These are phyloP conservation scores for Ictidomys tridecemlineatus DNA, from an alignment of 2,113 vertebrate species.

Conservation along the genomic window DNA sequence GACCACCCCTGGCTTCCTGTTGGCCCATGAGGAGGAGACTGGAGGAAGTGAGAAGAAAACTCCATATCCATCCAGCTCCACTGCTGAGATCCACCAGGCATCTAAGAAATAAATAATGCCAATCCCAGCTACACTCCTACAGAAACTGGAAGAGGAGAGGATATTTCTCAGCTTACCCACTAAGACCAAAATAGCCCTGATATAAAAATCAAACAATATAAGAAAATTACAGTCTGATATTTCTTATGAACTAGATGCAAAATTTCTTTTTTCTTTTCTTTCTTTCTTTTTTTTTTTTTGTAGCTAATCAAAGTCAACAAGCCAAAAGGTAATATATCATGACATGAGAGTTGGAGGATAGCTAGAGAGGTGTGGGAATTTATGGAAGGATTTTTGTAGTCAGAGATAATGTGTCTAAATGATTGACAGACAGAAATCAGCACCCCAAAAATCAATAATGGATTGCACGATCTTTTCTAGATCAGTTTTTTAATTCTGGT, in stretches of 20 bases:
- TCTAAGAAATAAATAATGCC: background rate
- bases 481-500: background rate
- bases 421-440: background rate
- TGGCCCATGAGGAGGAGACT: background rate
- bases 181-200: background rate
- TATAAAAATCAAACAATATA: background rate
- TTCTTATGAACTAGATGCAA: background rate
- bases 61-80: background rate
- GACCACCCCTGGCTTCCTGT: background rate
- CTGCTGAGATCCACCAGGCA: background rate
- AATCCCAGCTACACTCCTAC: background rate
- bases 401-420: background rate
- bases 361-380: background rate
- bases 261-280: background rate
- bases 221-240: background rate
- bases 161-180: background rate
- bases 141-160: background rate
- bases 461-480: background rate
- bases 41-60: background rate
- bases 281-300: background rate
- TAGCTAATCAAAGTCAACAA: background rate
- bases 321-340: background rate
- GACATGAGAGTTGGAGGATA: background rate
- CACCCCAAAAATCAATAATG: background rate
- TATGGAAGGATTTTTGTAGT: background rate